Base-by-base conservation (phyloP, 2,888 invertebrate genomes). In the Abrostola triplasia region DNA sequence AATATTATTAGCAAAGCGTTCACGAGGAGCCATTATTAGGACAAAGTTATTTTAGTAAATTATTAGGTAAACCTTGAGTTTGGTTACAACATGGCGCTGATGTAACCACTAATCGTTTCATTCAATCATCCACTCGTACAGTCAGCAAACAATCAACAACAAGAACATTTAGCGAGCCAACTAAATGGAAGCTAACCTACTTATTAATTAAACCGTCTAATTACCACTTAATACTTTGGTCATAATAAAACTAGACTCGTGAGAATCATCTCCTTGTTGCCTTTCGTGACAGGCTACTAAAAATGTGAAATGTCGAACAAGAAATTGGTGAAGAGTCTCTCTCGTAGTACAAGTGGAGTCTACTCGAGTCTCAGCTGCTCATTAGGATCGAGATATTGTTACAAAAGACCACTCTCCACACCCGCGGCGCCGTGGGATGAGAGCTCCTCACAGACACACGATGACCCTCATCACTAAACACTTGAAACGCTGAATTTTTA, bases 361-460 rank as follows among this genome's bases (percentile, higher is more conserved):
- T 8, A 11, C 50, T 54, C 55, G 36, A 42, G 61, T 11, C 52
- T 37, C 40, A 50, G 57, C 7, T 61, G 65, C 69, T 77, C 75
- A 64, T 67, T 71, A 71, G 36, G 8, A 58, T 55, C 72, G 51
- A 53, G 77, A 72, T 71, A 64, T 60, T 58, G 60, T 51, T 50
- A 49, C 65, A 58, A 70, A 56, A 66, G 42, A 5, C 49, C 64
- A 60, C 70, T 67, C 67, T 51, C 38, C n/a, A 6, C n/a, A 47
- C 44, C n/a, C n/a, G n/a, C n/a, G n/a, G n/a, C n/a, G n/a, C n/a
- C n/a, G n/a, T n/a, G n/a, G n/a, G n/a, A n/a, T n/a, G 40, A 70
- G 66, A 5, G 53, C 56, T 42, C 51, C 44, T 47, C 41, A 47
- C 37, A n/a, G 42, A n/a, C 48, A 54, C 41, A 36, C 48, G 36